Base-by-base conservation (phyloP, 2,797 vertebrate genomes). In the Alosa sapidissima region DNA sequence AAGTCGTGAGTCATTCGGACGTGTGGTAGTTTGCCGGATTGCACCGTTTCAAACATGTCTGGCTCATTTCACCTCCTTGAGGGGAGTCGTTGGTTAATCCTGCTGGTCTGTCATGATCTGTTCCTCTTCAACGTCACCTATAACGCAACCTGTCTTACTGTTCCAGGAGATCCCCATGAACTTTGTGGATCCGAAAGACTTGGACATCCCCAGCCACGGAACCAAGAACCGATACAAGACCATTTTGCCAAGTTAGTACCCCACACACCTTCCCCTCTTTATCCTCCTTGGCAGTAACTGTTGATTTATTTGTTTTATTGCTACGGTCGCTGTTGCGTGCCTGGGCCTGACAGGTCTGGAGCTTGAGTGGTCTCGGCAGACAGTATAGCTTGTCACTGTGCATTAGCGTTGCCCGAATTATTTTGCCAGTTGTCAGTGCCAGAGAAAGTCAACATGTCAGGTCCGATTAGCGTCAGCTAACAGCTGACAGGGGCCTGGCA, bases 161-260 rank as follows among this genome's bases (percentile, higher is more conserved):
- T 92, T 87, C 81, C 93, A 99, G 98, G 98, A 99, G 96, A 99
- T 99, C 90, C 98, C 98, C 47, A 99, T 99, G 98, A 99, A 99
- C 90, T 99, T 99, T 92, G 97, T 97, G 89, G 97, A 99, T 94
- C 97, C 97, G 87, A 97, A 97, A 93, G 97, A 98, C 91, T 95
- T 98, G 92, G 96, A 97, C 84, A 95, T 99, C 89, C 97, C 97
- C 0, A 97, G 97, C 92, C 95, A 98, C n/a, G 96, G 98, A 90
- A 97, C 97, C 87, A 99, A 99, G 94, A 99, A 99, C 92, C 94
- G 98, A 93, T 99, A 99, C 93, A 98, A 97, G 93, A 99, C 97
- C 90, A 99, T 99, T 90, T 95, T 99, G 92, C 98, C 98, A 93
- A 99, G 98, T 99, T 95, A 97, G 98, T 91, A 45, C 33, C 28